Base-by-base conservation (phyloP, 2,888 invertebrate species). In the Theretra japonica region DNA sequence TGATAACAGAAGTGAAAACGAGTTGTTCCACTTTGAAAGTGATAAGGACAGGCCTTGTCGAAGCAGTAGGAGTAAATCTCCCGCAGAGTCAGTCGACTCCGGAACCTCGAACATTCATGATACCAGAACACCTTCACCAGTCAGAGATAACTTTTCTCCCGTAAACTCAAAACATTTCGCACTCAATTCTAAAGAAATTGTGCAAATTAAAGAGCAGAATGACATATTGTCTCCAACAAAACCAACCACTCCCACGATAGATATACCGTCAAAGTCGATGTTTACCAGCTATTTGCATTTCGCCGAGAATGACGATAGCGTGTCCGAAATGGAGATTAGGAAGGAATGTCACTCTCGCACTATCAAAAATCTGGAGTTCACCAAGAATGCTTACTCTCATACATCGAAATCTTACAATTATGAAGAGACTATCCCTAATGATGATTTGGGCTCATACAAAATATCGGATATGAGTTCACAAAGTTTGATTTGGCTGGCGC, bases 401-500 rank as follows among this genome's bases (percentile, higher is more conserved):
- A 72, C 75, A 2, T 77, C 83, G 28, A 82, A 74, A 57, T 76
- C 77, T 0, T 79, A 83, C 19, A 79, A 80, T 77, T 77, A 82
- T 30, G 88, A 89, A 48, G 87, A 88, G 4, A 85, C 87, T 17
- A 69, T 79, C 1, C 79, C 77, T 19, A 81, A 75, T 65, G 86
- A 86, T 70, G 89, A 91, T 5, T 76, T 82, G 0, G 82, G 76
- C 72, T 77, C 80, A 21, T 90, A 94, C 79, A 97, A 96, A 85
- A 97, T 97, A 76, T 97, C 98, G 0, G 98, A 98, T 85, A 97
- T 98, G 96, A 97, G 97, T 83, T 96, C 96, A 0, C 98, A 98
- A 83, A 98, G 98, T 82, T 92, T 98, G 0, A 96, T 98, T 74
- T 99, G 99, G 99, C 86, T 99, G 73, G 97, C 98, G 0, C 98